Conservation (phyloP, 2,888 invertebrate species). For the Nomada flava region DNA sequence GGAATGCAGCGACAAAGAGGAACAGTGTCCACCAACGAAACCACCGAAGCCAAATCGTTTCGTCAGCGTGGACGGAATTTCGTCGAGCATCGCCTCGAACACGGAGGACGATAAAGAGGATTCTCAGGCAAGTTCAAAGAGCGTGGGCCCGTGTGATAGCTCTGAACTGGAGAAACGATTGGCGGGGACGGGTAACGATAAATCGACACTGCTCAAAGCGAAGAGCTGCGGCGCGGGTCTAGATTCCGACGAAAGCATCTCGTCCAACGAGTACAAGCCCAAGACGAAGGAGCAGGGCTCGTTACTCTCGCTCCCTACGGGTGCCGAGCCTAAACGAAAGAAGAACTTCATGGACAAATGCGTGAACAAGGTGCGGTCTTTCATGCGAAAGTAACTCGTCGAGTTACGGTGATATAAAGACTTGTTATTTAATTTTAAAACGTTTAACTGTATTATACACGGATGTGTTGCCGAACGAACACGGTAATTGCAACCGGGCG, state of each 20-base stretch:
- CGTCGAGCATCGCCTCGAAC: conserved; percentile 17
- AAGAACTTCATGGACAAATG: conserved; percentile 92
- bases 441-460: conserved; percentile 41
- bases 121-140: conserved; percentile 21
- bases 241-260: conserved; percentile 74
- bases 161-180: conserved; percentile 60
- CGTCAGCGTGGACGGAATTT: conserved; percentile 45
- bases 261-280: conserved; percentile 74
- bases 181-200: conserved; percentile 61
- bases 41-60: conserved; percentile 51
- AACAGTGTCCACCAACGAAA: conserved; percentile 11
- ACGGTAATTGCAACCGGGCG: conserved; percentile 34
- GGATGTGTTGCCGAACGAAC: conserved; percentile 23
- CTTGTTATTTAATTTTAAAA: conserved; percentile 73
- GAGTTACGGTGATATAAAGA: conserved; percentile 64
- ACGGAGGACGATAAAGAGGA: conserved; percentile 24
- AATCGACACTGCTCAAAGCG: conserved; percentile 74
- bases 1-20: conserved; percentile 26
- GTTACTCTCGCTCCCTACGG: conserved; percentile 86
- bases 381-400: conserved; percentile 77
- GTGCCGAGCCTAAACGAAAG: conserved; percentile 88
- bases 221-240: conserved; percentile 81
- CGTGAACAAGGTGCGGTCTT: conserved; percentile 81
- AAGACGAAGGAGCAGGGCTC: conserved; percentile 84
- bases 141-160: conserved; percentile 59